Evolutionary conservation across 2,888 invertebrate species (phyloP).

Genomic region (Macropis europaea): DNA sequence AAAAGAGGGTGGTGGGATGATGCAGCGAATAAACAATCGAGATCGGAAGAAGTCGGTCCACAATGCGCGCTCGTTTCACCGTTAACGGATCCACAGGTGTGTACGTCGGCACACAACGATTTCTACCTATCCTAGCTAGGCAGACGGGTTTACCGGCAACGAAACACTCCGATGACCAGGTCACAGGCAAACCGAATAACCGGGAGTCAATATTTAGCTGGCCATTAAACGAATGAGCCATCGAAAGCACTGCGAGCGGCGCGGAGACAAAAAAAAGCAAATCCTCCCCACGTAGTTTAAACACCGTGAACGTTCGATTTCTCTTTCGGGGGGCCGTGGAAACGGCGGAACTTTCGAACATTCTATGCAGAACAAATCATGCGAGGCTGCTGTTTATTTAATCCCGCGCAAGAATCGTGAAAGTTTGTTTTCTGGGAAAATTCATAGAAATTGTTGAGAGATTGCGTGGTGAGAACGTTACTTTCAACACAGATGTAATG

Average conservation of each 20-base stretch:
- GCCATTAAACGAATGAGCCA: constrained; percentile 68
- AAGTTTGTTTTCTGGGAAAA: not conserved
- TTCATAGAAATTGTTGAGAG: no score
- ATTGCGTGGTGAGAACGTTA: no score
- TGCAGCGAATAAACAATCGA: not conserved
- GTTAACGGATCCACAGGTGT: constrained; percentile 32
- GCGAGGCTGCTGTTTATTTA: not conserved
- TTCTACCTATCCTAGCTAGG: constrained; percentile 24
- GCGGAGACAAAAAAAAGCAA: constrained; percentile 44
- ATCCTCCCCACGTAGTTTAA: constrained; percentile 48
- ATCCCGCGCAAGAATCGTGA: not conserved
- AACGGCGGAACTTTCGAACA: constrained; percentile 16
- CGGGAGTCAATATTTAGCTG: constrained; percentile 71
- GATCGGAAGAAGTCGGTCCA: not conserved
- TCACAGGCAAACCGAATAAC: constrained; percentile 62
- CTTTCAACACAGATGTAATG: no score
- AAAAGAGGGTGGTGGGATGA: not conserved
- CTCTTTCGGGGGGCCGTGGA: constrained; percentile 36
- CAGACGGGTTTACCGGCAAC: constrained; percentile 43
- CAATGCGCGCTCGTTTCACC: not conserved
- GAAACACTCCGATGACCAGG: constrained; percentile 58
- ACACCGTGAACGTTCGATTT: constrained; percentile 47
- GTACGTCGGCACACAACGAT: constrained; percentile 8
- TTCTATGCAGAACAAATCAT: not conserved
- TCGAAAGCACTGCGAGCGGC: constrained; percentile 33